Percentiles rank a stretch among this genome's conserved stretches.
These are phyloP conservation scores for Himantopus leucocephalus DNA, from an alignment of 2,113 vertebrate species.

Conservation along the genomic window DNA sequence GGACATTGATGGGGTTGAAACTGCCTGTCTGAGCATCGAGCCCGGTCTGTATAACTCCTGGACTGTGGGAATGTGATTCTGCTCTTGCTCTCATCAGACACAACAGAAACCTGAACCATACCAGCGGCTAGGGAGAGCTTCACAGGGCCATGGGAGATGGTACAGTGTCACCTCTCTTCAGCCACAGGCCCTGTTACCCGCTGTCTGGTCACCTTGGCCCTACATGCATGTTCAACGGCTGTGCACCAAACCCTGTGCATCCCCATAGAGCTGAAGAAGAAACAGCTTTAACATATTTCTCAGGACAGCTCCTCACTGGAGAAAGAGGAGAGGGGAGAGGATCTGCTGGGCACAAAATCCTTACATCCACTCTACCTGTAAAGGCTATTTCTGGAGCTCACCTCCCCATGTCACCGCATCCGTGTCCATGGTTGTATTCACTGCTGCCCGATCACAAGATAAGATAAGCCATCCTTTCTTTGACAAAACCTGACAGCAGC, in stretches of 20 bases:
- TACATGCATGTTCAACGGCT: fast-evolving
- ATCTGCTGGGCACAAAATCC: background rate
- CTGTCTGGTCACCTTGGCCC: background rate
- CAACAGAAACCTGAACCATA: background rate
- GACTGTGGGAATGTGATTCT: background rate
- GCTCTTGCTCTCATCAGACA: background rate
- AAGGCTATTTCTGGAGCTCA: background rate
- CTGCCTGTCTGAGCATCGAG: background rate
- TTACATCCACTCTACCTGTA: background rate
- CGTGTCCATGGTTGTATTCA: background rate
- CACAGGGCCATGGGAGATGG: background rate
- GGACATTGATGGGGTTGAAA: background rate
- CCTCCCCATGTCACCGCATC: fast-evolving
- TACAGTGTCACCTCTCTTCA: background rate
- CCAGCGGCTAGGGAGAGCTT: background rate
- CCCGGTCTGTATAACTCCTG: background rate
- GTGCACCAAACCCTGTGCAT: fast-evolving
- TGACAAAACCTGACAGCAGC: conserved; percentile 8
- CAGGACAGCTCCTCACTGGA: background rate
- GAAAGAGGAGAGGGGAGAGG: background rate
- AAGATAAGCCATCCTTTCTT: background rate
- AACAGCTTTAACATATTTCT: background rate
- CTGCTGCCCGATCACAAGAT: background rate
- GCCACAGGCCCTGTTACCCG: background rate
- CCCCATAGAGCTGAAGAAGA: background rate